phyloP scores from a whole-genome alignment of 2,113 vertebrate species.

The Apodemus sylvaticus region DNA sequence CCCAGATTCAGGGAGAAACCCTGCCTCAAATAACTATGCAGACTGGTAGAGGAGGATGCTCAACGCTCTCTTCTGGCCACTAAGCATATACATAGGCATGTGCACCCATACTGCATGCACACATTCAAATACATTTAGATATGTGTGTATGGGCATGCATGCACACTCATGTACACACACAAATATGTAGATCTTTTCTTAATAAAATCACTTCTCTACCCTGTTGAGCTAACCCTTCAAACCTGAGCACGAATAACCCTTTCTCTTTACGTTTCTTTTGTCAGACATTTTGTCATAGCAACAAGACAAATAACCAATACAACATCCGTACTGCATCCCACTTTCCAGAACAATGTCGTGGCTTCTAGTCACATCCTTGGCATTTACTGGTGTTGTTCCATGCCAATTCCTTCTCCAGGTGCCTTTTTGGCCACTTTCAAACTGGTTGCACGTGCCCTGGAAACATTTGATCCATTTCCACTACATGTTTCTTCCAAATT shows the following conservation, averaged over 20 bases:
- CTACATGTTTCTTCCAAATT: conserved; percentile 33
- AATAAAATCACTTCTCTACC: not conserved
- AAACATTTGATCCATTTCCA: not conserved
- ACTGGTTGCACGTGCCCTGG: not conserved
- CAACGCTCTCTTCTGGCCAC: not conserved
- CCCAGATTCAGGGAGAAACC: not conserved
- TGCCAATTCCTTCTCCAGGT: not conserved
- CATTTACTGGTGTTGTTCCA: not conserved
- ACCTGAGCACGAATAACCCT: not conserved
- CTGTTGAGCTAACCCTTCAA: not conserved
- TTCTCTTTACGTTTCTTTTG: not conserved
- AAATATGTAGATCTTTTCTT: not conserved
- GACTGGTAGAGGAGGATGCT: not conserved
- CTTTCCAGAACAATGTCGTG: not conserved
- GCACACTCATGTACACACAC: not conserved
- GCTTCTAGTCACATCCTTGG: not conserved
- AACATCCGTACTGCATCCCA: not conserved
- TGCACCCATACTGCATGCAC: not conserved
- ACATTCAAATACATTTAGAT: not conserved
- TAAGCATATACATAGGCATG: not conserved
- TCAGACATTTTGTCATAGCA: not conserved
- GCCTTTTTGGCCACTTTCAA: not conserved
- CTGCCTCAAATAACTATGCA: not conserved
- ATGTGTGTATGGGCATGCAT: not conserved
- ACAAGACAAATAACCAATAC: not conserved